Base-by-base conservation (phyloP, 1,140 invertebrate genomes). In the Drosophila repletoides region DNA sequence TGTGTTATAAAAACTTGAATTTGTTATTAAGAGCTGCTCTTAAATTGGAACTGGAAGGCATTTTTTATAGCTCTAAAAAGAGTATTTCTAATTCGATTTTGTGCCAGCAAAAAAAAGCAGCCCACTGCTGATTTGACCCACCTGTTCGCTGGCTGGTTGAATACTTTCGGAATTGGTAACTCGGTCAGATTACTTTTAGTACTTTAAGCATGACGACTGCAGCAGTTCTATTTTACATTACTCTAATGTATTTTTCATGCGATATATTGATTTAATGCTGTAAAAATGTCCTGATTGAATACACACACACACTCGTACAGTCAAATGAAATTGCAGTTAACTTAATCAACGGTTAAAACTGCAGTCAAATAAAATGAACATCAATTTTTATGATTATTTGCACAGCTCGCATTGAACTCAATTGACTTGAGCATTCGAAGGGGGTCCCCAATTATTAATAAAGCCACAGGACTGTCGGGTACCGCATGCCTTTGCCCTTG, bases 241-340 rank as follows among this genome's bases (percentile, higher is more conserved):
- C n/a, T 38, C 59, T 17, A 52, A 73, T 67, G 40, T 19, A 46
- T 33, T 52, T 48, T 69, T 68, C 52, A 22, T 6, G 22, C 15
- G 17, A 21, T 15, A 24, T 21, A 55, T 24, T 40, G n/a, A n/a
- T n/a, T n/a, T n/a, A n/a, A n/a, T 19, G 51, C 34, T 36, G 12
- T 31, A 26, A 38, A 64, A 51, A 33, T 24, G 15, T 58, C 33
- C 43, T 45, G 53, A n/a, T n/a, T n/a, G n/a, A n/a, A n/a, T n/a
- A n/a, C n/a, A 5, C n/a, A 21, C 7, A 7, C 22, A 45, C 12
- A 28, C 40, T 38, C 19, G 19, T 17, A 22, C 9, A 26, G 3
- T n/a, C 58, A 84, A 83, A 84, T 84, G 71, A 83, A 77, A 73
- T 77, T 83, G 60, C 55, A 64, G 72, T 59, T 84, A 55, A 69